phyloP scores from a whole-genome alignment of 1,140 invertebrate species.

The Ceratina calcarata region DNA sequence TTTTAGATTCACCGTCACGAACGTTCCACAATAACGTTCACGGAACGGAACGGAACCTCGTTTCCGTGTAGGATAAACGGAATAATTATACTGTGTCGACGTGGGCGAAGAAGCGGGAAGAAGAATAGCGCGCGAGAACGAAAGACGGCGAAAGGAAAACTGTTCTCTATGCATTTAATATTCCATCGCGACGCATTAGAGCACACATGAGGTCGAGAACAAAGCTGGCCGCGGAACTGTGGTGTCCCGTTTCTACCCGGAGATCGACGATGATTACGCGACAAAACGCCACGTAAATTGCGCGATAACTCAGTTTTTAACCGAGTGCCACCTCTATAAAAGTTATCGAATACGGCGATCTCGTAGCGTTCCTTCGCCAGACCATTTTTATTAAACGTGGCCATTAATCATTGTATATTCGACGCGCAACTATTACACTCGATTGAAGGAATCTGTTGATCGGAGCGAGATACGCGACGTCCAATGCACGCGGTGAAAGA shows the following conservation, averaged over 20 bases:
- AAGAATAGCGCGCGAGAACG: background rate
- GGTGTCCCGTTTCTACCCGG: constrained; percentile 18
- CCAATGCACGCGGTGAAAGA: background rate
- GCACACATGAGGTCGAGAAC: background rate
- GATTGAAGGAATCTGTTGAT: background rate
- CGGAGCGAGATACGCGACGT: background rate
- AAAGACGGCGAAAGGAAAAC: background rate
- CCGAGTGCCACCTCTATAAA: background rate
- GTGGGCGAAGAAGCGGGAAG: background rate
- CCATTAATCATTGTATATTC: constrained; percentile 1
- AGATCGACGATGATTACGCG: background rate
- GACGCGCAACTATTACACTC: background rate
- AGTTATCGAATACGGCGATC: too few relatives aligned
- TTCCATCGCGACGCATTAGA: constrained; percentile 26
- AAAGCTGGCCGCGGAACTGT: constrained; percentile 11
- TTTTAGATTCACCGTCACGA: background rate
- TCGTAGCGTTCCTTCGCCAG: too few relatives aligned
- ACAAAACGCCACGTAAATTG: constrained; percentile 6
- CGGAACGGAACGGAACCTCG: background rate
- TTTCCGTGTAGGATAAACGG: constrained; percentile 11
- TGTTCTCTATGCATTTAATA: constrained; percentile 6
- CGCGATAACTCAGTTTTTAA: background rate
- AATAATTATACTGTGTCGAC: constrained; percentile 25
- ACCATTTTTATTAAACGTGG: too few relatives aligned
- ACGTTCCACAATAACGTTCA: too few relatives aligned